Base-by-base conservation (phyloP, 2,888 invertebrate genomes). In the Pseudolycoriella hygida region DNA sequence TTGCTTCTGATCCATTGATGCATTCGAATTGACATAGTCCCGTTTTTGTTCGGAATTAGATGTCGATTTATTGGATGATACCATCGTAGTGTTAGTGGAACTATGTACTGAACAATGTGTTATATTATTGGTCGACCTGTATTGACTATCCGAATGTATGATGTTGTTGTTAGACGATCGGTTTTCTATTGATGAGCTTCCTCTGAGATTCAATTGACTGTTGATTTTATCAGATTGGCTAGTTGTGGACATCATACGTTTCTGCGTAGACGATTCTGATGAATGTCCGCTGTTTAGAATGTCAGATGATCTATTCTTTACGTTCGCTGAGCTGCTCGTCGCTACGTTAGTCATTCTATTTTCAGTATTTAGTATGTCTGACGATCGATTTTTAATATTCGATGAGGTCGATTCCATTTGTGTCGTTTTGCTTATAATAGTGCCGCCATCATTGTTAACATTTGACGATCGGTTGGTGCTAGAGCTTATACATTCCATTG, bases 1-100 rank as follows among this genome's bases (percentile, higher is more conserved):
- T 40, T 58, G 54, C 18, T 31, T 42, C 10, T 12, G 15, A 3
- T 25, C n/a, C n/a, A 8, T 6, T 18, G 20, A 17, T 8, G 12
- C 15, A 30, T 2, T 17, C 46, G 50, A 47, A 25, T 41, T 14
- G 1, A 47, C 31, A 50, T 45, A 17, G 46, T 50, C 3, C 44
- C 49, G 43, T 50, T 50, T 44, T 51, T 49, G 8, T 40, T 15
- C 42, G 51, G 30, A 31, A 43, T 48, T 31, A 49, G 39, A 44
- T 45, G 30, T 43, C 3, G 37, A 37, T 12, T 15, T 37, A 14
- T 37, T 12, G 3, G 11, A 8, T 37, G n/a, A 34, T 18, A 18
- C 32, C 3, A 18, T 34, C 17, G 43, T 12, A 8, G 31, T 32
- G 3, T 18, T 11, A 12, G 17, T 32, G 2, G 43, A 43, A 10